Conservation (phyloP, 1,140 invertebrate genomes). For the Lepeophtheirus salmonis region DNA sequence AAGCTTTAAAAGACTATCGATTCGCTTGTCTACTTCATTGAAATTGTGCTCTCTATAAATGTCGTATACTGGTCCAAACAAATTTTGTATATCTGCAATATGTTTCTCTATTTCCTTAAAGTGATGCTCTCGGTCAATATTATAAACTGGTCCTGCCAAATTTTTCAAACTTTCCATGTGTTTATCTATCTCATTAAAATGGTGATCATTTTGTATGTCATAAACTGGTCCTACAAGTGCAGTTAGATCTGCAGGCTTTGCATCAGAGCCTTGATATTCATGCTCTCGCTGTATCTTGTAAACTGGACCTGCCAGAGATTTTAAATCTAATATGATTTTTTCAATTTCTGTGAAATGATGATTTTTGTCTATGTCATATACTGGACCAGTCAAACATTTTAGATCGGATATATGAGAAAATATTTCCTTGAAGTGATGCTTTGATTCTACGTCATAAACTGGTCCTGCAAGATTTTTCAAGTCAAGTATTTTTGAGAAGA, state of each 20-base stretch:
- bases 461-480: slow-evolving; percentile 12
- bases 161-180: slow-evolving; percentile 8
- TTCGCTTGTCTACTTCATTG: slow-evolving; percentile 5
- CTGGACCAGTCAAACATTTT: slow-evolving; percentile 10
- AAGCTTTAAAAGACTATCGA: neutral
- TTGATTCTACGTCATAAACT: slow-evolving; percentile 9
- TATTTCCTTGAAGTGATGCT: slow-evolving; percentile 10
- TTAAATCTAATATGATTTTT: neutral
- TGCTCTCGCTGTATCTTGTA: slow-evolving; percentile 15
- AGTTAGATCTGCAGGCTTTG: neutral
- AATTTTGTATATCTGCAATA: neutral
- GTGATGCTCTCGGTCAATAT: slow-evolving; percentile 17
- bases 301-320: slow-evolving; percentile 10
- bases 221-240: slow-evolving; percentile 12
- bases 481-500: neutral
- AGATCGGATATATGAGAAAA: neutral
- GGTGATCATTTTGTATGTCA: slow-evolving; percentile 14
- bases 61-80: slow-evolving; percentile 11
- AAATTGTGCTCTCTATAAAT: slow-evolving; percentile 15
- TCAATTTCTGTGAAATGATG: slow-evolving; percentile 18
- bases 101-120: slow-evolving; percentile 15
- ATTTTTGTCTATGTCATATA: slow-evolving; percentile 12
- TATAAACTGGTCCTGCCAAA: slow-evolving; percentile 9
- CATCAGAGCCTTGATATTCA: neutral
- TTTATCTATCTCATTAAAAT: slow-evolving; percentile 6